Evolutionary conservation across 2,113 vertebrate species (phyloP), one percentile per base, ranked within the genome.

Genomic region (Abramis brama): DNA sequence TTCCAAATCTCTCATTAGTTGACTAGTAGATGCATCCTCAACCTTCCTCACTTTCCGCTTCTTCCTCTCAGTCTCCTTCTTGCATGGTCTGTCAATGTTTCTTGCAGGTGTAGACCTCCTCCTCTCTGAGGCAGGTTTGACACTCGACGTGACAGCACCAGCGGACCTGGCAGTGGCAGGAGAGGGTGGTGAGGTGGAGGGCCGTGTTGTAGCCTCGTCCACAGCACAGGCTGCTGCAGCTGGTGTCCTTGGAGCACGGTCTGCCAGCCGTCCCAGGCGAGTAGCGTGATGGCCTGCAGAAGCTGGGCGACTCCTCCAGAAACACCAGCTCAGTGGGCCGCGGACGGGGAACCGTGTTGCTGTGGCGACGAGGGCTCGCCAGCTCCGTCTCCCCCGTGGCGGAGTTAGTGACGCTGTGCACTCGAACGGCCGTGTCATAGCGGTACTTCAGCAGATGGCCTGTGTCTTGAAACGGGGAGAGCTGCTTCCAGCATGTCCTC

Each of bases 131-230:
- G 9, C 98, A 99, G 60, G 99, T 97, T 87, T 99, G 97, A 89
- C 98, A 99, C 92, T 99, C 97, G 88, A 99, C 98, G 0, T 98
- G 97, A 93, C 98, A 99, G 92, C 98, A 99, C 98, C 98, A 99
- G 91, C 96, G 98, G 68, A 99, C 98, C 91, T 98, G 98, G 89
- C 98, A 99, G 92, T 98, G 96, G 95, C 98, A 99, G 59, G 98
- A 97, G 91, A 98, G 95, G 82, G 96, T 96, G 78, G 95, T 97
- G 94, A 98, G 94, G 62, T 90, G 96, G 92, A 97, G 96, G 92
- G 98, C 98, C 8, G 97, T 99, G 95, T 99, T 98, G 6, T 99
- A 98, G 59, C 98, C 98, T 0, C 97, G 94, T 5, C 98, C 98
- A 1, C 98, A 99, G 94, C 98, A 99, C 91, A 99, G 92, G 84